Percentiles rank a stretch among this genome's conserved stretches.
Evolutionary conservation across 2,797 vertebrate species (phyloP).

Genomic region (Hylomyscus alleni): DNA sequence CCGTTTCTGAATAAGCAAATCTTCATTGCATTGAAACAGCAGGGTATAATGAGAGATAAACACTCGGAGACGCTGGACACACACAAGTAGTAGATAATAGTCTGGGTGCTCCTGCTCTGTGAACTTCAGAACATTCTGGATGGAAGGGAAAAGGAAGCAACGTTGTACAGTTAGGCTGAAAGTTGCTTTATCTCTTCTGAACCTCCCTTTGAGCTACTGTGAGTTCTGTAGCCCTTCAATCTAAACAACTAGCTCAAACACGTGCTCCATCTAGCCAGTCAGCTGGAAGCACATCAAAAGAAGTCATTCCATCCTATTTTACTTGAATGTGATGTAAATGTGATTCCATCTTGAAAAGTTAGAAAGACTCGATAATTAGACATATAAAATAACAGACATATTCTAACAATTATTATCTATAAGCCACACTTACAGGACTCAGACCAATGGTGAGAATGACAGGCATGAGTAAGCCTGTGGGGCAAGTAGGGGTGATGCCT

Average conservation of each 20-base stretch:
- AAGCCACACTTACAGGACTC: not conserved
- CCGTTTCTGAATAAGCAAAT: constrained; percentile 95
- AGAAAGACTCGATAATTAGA: constrained; percentile 24
- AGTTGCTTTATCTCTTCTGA: constrained; percentile 16
- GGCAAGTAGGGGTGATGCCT: not conserved
- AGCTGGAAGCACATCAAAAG: not conserved
- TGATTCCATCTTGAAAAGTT: constrained; percentile 63
- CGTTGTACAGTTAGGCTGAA: constrained; percentile 43
- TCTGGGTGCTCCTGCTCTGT: constrained; percentile 97
- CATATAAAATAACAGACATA: not conserved
- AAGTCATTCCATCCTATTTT: constrained; percentile 35
- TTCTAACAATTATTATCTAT: constrained; percentile 6
- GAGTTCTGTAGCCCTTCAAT: constrained; percentile 32
- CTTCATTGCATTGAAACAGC: constrained; percentile 96
- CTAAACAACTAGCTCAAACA: not conserved
- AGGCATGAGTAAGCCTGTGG: not conserved
- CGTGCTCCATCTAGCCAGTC: not conserved
- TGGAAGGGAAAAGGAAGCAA: constrained; percentile 52
- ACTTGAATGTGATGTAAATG: constrained; percentile 17
- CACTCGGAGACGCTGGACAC: constrained; percentile 95
- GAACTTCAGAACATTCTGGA: constrained; percentile 94
- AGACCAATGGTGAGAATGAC: not conserved
- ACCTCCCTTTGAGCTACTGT: not conserved
- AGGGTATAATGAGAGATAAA: constrained; percentile 96
- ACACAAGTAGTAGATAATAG: constrained; percentile 97